Evolutionary conservation across 2,113 vertebrate species (phyloP), one percentile per base, ranked within the genome.

Genomic region (Ranitomeya imitator): DNA sequence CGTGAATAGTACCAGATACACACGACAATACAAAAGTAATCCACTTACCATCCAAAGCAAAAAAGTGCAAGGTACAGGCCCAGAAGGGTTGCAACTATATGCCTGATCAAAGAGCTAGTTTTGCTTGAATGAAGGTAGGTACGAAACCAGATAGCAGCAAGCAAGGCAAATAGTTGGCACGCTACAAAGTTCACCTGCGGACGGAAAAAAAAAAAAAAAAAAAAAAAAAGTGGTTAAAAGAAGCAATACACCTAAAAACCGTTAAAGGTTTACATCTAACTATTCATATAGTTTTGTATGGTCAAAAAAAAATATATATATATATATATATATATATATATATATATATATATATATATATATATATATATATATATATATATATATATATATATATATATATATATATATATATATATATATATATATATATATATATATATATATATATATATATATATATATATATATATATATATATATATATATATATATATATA

Each of bases 41-140:
- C 31, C 37, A 96, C 98, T 98, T 95, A 99, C 98, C 98, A 99
- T 95, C 98, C 98, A 91, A 99, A 99, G 95, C 98, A 99, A 96
- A 99, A 99, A 92, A 99, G 96, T 91, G 97, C 97, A 95, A 99
- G 95, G 93, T 99, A 99, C 94, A 99, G 96, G 92, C 98, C 98
- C 96, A 99, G 92, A 89, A 99, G 95, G 6, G 97, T 99, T 88
- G 98, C 98, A 90, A 99, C 97, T 90, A 98, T 94, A 92, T 99
- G 98, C 90, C 98, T 95, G 93, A 99, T 94, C 92, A 97, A 98
- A 15, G 97, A 96, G 93, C 97, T 99, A 86, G 97, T 97, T 95
- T 98, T 98, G 95, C 97, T 98, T 92, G 97, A 96, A 91, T 97
- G 97, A 90, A 99, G 97, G 91, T 99, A 99, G 89, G 97, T 95